These are phyloP conservation scores for Pyrocephalus nanus DNA, from an alignment of 2,797 vertebrate genomes.

Conservation along the genomic window DNA sequence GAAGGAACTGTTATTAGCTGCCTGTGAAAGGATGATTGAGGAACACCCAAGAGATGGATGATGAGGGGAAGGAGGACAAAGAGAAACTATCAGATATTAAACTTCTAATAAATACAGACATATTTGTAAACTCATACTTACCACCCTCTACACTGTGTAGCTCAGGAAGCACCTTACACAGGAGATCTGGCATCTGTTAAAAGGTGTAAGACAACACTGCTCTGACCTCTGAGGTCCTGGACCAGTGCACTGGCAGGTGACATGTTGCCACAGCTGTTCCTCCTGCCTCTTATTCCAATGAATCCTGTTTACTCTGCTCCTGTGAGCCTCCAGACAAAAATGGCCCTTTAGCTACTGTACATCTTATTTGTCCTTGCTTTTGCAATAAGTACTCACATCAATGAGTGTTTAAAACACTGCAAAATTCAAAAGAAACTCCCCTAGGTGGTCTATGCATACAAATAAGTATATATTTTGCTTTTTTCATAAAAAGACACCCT, in stretches of 20 bases:
- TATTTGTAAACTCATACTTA: not conserved
- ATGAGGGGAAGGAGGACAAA: not conserved
- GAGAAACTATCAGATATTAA: not conserved
- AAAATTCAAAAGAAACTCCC: conserved; percentile 71
- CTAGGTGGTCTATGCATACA: conserved; percentile 68
- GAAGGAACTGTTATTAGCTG: not conserved
- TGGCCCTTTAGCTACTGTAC: conserved; percentile 44
- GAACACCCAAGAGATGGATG: not conserved
- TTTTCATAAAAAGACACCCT: conserved; percentile 73
- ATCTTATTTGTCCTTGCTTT: conserved; percentile 64
- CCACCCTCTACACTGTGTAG: rapidly evolving
- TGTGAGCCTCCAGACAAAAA: conserved; percentile 39
- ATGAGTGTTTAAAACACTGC: conserved; percentile 65
- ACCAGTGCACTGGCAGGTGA: not conserved
- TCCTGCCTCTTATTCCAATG: not conserved
- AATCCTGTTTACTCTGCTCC: conserved; percentile 1
- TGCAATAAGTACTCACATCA: conserved; percentile 65
- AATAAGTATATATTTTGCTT: conserved; percentile 72
- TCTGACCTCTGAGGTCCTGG: not conserved
- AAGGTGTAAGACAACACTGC: not conserved
- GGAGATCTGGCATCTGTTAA: not conserved
- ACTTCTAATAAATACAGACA: not conserved
- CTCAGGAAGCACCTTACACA: not conserved
- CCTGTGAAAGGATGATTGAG: not conserved
- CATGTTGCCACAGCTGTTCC: not conserved